A percentile compares a stretch with the other conserved stretches of the same genome.
Evolutionary conservation across 2,888 invertebrate genomes (phyloP).

Genomic region (Leucoptera coffeella): DNA sequence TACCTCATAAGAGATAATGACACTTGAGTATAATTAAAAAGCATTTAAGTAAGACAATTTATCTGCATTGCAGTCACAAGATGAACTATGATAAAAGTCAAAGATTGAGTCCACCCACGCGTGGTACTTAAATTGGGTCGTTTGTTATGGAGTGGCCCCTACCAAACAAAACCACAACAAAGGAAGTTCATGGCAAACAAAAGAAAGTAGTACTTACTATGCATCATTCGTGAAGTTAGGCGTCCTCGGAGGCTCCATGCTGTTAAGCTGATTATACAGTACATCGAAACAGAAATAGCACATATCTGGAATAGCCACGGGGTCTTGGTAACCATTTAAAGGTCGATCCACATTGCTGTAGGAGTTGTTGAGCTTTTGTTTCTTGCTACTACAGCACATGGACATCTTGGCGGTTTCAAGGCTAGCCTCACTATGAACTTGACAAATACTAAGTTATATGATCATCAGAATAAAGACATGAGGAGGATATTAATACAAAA

Average conservation of each 20-base stretch:
- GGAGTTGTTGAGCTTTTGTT: constrained; percentile 78
- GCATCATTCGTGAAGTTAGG: constrained; percentile 93
- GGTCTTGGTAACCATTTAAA: constrained; percentile 43
- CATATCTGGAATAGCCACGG: constrained; percentile 90
- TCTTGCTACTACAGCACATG: constrained; percentile 88
- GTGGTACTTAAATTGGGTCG: not conserved
- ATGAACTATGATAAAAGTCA: too few relatives aligned
- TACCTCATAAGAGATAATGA: too few relatives aligned
- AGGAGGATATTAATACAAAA: too few relatives aligned
- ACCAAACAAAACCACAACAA: not conserved
- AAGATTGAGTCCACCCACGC: too few relatives aligned
- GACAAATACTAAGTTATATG: too few relatives aligned
- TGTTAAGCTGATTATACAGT: constrained; percentile 89
- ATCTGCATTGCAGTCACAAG: too few relatives aligned
- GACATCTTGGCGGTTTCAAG: too few relatives aligned
- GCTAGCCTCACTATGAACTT: too few relatives aligned
- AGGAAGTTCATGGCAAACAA: not conserved
- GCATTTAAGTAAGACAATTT: too few relatives aligned
- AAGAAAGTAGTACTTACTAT: constrained; percentile 64
- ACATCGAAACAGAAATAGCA: constrained; percentile 99
- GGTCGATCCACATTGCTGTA: constrained; percentile 56
- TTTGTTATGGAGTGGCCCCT: not conserved
- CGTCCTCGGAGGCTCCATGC: constrained; percentile 83
- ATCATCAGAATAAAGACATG: too few relatives aligned
- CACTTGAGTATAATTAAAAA: too few relatives aligned